A percentile compares a stretch with the other conserved stretches of the same genome.
phyloP scores from a whole-genome alignment of 2,797 vertebrate species.

The Melanotaenia parkinsoni region DNA sequence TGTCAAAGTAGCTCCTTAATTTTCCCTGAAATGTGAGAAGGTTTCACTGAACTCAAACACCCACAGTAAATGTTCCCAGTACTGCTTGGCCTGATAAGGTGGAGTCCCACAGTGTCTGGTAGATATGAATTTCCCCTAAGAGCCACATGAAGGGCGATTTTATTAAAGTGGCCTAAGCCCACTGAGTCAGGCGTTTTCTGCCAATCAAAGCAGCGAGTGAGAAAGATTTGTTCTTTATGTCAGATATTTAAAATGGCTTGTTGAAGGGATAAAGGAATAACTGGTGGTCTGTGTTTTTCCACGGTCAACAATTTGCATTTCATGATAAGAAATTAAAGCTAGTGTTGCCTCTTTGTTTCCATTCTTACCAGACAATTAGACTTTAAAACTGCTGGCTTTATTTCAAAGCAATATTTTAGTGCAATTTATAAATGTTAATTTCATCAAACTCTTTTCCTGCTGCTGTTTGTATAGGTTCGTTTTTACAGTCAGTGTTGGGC shows the following conservation, averaged over 20 bases:
- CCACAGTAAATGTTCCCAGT: slow-evolving; percentile 57
- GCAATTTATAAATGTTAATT: slow-evolving; percentile 12
- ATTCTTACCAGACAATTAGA: not conserved
- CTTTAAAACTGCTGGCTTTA: slow-evolving; percentile 2
- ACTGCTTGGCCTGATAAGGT: slow-evolving; percentile 61
- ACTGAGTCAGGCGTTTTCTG: slow-evolving; percentile 51
- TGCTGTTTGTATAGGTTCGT: slow-evolving; percentile 36
- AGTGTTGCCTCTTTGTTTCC: slow-evolving; percentile 19
- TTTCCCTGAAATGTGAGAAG: slow-evolving; percentile 60
- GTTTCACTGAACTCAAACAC: slow-evolving; percentile 53
- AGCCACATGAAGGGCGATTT: slow-evolving; percentile 62
- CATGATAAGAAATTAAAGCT: slow-evolving; percentile 45
- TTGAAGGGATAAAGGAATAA: slow-evolving; percentile 41
- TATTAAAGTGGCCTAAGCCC: slow-evolving; percentile 58
- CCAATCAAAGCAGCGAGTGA: slow-evolving; percentile 57
- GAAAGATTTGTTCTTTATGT: slow-evolving; percentile 56
- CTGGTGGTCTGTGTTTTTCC: slow-evolving; percentile 53
- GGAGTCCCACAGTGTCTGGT: slow-evolving; percentile 44
- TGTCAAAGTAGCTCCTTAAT: slow-evolving; percentile 48
- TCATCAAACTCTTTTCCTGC: slow-evolving; percentile 21
- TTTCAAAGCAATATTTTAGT: slow-evolving; percentile 11
- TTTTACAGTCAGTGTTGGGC: slow-evolving; percentile 50
- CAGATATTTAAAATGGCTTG: slow-evolving; percentile 36
- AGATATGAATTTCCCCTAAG: slow-evolving; percentile 65
- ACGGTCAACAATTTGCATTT: slow-evolving; percentile 51